Evolutionary conservation across 2,888 invertebrate genomes (phyloP).

Genomic region (Desoria tigrina): DNA sequence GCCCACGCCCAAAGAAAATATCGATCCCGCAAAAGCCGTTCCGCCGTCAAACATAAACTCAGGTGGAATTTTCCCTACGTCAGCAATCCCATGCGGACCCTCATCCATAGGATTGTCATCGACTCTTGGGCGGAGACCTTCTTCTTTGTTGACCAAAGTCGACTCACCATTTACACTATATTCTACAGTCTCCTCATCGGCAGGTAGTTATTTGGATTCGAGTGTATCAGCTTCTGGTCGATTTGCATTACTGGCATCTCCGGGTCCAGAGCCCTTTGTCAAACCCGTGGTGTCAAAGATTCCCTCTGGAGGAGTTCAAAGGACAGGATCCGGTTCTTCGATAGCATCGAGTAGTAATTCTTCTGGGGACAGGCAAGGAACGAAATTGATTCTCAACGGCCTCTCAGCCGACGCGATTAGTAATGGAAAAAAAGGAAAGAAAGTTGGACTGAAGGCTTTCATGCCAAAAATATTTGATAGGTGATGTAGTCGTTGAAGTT

Average conservation of each 20-base stretch:
- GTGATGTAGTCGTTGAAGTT: no score
- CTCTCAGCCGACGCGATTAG: constrained; percentile 6
- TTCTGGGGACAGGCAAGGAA: constrained; percentile 29
- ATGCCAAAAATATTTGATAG: constrained; percentile 51
- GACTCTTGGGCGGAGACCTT: neutral
- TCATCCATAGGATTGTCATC: neutral
- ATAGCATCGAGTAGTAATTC: constrained; percentile 27
- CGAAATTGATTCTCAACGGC: constrained; percentile 29
- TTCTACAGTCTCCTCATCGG: constrained; percentile 23
- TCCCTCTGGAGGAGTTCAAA: neutral
- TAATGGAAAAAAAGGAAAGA: constrained; percentile 44
- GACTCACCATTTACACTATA: constrained; percentile 34
- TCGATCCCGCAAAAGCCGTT: no score
- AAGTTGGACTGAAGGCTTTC: constrained; percentile 47
- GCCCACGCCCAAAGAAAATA: constrained; percentile 30
- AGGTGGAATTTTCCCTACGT: constrained; percentile 3
- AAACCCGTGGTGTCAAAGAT: no score
- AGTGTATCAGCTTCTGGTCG: constrained; percentile 39
- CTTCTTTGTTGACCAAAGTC: constrained; percentile 25
- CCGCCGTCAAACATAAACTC: constrained; percentile 10
- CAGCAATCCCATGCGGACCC: neutral
- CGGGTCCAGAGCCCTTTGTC: constrained; percentile 12
- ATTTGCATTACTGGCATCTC: constrained; percentile 41
- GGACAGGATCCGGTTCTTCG: neutral
- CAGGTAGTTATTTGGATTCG: constrained; percentile 23